Evolutionary conservation across 2,113 vertebrate species (phyloP), one percentile per base, ranked within the genome.

Genomic region (Saiga tatarica): DNA sequence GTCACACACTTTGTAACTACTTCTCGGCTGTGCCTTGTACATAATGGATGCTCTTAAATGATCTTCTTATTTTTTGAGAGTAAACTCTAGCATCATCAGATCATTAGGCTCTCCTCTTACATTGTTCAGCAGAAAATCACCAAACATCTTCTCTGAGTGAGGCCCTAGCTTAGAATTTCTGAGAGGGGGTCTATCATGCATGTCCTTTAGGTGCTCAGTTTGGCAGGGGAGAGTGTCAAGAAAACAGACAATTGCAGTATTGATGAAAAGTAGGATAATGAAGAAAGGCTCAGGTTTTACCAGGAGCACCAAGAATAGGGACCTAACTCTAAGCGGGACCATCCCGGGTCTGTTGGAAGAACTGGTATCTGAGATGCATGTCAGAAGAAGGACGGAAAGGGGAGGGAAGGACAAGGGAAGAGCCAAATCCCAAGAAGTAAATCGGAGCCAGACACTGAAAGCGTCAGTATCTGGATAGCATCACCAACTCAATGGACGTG

Each of bases 21-120:
- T n/a, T 50, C 47, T 4, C 15, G 8, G 30, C 4, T 3, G 12
- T 11, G 10, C n/a, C 52, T 53, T 9, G 3, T 1, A 14, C 28
- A 30, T 1, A 19, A 19, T 14, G 5, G 30, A 5, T 9, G 42
- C 45, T 62, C 30, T 21, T 6, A 10, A 21, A 21, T 25, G 15
- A 6, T 87, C 9, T 39, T 42, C 1, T 19, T 67, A 7, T 59
- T 16, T 36, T 26, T 45, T 14, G 17, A 92, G 42, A 53, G 11
- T 57, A 50, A 71, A 36, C 30, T 21, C 6, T 16, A 83, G 23
- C n/a, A 59, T 59, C 28, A 67, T 52, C 52, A 33, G 42, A 8
- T 76, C 14, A 2, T 26, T 17, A 17, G 13, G 5, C 79, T 26
- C 13, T 2, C 7, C 8, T 60, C 5, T 96, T 71, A 16, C 11